Conservation (phyloP, 53 echinoderm and acorn worm species). For the Luidia sarsii region DNA sequence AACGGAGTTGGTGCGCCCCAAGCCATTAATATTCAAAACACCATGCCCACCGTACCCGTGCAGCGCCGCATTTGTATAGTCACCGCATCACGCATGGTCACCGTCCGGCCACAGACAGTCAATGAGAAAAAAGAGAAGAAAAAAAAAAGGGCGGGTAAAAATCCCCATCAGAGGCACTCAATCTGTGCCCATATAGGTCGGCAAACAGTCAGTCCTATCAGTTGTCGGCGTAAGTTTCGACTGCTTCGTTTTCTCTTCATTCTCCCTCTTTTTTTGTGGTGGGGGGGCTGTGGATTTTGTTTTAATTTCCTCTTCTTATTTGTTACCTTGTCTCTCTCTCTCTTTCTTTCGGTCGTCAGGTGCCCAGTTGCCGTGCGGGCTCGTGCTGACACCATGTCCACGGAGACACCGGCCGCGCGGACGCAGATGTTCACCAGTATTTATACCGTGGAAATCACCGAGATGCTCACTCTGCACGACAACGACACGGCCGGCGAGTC, state of each 20-base stretch:
- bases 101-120: slow-evolving; percentile 6
- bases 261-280: slow-evolving; percentile 8
- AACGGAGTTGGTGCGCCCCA: too few species aligned
- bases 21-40: too few species aligned
- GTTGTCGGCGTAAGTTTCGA: slow-evolving; percentile 22
- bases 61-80: too few species aligned
- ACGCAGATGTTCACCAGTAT: slow-evolving; percentile 58
- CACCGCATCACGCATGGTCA: too few species aligned
- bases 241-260: slow-evolving; percentile 8
- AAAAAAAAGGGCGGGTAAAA: slow-evolving; percentile 17
- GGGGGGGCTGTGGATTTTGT: too few species aligned
- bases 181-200: neutral
- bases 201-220: slow-evolving; percentile 26
- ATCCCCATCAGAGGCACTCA: slow-evolving; percentile 16
- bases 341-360: too few species aligned
- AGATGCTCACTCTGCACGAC: slow-evolving; percentile 40
- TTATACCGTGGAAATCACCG: slow-evolving; percentile 44
- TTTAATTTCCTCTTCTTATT: slow-evolving; percentile 15
- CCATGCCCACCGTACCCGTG: too few species aligned
- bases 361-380: slow-evolving; percentile 27
- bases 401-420: slow-evolving; percentile 30
- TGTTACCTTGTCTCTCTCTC: too few species aligned
- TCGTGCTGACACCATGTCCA: slow-evolving; percentile 31
- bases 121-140: neutral
- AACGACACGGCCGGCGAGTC: slow-evolving; percentile 51